Evolutionary conservation across 2,888 invertebrate genomes (phyloP).

Genomic region (Aquatica leii): DNA sequence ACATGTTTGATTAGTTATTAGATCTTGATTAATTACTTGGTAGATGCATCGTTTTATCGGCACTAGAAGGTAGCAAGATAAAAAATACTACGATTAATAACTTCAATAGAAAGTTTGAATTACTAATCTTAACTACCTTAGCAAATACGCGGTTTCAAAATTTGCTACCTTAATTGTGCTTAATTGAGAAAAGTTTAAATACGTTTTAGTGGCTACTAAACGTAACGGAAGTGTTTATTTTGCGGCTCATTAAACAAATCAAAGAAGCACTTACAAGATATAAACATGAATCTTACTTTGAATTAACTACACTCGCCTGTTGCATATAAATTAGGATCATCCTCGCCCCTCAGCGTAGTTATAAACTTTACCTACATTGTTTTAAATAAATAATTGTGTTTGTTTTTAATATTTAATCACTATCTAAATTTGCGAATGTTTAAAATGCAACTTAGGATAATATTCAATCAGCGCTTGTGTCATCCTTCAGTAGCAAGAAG

Average conservation of each 20-base stretch:
- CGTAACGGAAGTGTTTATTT: slow-evolving; percentile 3
- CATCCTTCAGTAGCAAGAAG: no score
- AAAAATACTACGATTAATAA: slow-evolving; percentile 21
- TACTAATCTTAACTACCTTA: slow-evolving; percentile 17
- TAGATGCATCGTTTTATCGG: slow-evolving; percentile 23
- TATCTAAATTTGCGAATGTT: no score
- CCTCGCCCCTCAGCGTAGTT: no score
- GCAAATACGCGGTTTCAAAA: background rate
- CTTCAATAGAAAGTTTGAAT: slow-evolving; percentile 21
- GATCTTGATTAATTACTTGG: slow-evolving; percentile 30
- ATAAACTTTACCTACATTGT: no score
- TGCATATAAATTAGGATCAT: slow-evolving; percentile 19
- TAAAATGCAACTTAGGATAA: no score
- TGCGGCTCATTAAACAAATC: slow-evolving; percentile 20
- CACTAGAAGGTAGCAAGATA: slow-evolving; percentile 18
- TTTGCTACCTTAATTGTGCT: no score
- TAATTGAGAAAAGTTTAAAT: no score
- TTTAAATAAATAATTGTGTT: no score
- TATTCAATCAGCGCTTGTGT: no score
- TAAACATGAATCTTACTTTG: slow-evolving; percentile 9
- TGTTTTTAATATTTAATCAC: no score
- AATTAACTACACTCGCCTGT: background rate
- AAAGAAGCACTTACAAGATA: slow-evolving; percentile 12
- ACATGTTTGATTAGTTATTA: slow-evolving; percentile 30
- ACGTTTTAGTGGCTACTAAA: no score